Evolutionary conservation across 1,140 invertebrate species (phyloP), one percentile per base, ranked within the genome.

Genomic region (Adoxophyes honmai): DNA sequence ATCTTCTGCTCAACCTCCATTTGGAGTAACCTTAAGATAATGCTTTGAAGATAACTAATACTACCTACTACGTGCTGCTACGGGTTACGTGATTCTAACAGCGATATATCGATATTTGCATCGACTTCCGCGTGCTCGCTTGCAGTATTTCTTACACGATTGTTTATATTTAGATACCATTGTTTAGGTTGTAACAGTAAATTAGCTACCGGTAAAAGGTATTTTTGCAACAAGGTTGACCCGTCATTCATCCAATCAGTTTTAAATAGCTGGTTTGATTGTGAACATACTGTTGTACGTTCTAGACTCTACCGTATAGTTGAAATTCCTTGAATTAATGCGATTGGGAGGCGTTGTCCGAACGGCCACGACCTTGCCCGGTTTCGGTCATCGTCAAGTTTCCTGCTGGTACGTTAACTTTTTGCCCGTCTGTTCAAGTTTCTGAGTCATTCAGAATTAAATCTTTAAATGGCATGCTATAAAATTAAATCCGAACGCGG

Each of bases 341-440:
- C 11, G n/a, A 13, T 37, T 42, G 52, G 64, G 75, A 78, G 78
- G 70, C 81, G 78, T 78, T 81, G 78, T 72, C 73, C 76, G 75
- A 66, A 51, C 69, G 73, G 59, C 73, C 73, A 56, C 73, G 81
- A 78, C 81, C 81, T 87, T 87, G 79, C 64, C 15, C 62, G 59
- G 55, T 69, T 81, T 73, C 68, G 76, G 72, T 78, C 71, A 74
- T 74, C 70, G 68, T 63, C 64, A 70, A 75, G 14, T 68, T 80
- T 81, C 72, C 71, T 80, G 62, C 65, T 60, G 54, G 62, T 55
- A 64, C 56, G 34, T 53, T 59, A 55, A 73, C 44, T 64, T 78
- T 78, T 77, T 75, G 68, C 64, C 39, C 53, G 58, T 52, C 60
- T 64, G 42, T 63, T 52, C 60, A 34, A 69, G 60, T 63, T 58